Evolutionary conservation across 2,797 vertebrate species (phyloP).

Genomic region (Calcarius lapponicus): DNA sequence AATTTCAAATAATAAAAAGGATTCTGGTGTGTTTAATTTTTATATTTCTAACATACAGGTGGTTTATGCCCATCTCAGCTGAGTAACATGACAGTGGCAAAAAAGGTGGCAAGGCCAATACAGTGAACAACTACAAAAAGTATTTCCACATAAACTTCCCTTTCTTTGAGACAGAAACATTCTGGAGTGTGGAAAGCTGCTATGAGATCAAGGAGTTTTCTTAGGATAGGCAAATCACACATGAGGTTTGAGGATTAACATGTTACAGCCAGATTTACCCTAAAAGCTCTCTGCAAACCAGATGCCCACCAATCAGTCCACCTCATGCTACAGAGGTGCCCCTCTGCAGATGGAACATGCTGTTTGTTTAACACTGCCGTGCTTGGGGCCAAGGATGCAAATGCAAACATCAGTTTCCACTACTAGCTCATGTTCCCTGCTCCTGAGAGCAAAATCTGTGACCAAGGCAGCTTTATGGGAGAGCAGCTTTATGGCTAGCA

Average conservation of each 20-base stretch:
- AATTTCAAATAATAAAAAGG: not conserved
- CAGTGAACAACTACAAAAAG: not conserved
- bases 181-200: not conserved
- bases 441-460: not conserved
- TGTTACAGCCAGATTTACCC: not conserved
- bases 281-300: not conserved
- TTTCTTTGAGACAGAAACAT: not conserved
- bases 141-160: not conserved
- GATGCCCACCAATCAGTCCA: not conserved
- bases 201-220: not conserved
- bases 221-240: not conserved
- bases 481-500: not conserved
- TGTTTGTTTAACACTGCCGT: accelerated
- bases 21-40: not conserved
- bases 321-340: not conserved
- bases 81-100: not conserved
- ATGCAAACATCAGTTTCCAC: accelerated
- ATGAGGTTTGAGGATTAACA: not conserved
- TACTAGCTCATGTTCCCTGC: not conserved
- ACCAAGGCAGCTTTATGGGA: not conserved
- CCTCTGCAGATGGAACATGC: not conserved
- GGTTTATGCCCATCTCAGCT: not conserved
- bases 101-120: not conserved
- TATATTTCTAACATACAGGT: not conserved
- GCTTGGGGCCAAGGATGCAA: accelerated